Evolutionary conservation across 1,140 invertebrate genomes (phyloP).

Genomic region (Andricus grossulariae): DNA sequence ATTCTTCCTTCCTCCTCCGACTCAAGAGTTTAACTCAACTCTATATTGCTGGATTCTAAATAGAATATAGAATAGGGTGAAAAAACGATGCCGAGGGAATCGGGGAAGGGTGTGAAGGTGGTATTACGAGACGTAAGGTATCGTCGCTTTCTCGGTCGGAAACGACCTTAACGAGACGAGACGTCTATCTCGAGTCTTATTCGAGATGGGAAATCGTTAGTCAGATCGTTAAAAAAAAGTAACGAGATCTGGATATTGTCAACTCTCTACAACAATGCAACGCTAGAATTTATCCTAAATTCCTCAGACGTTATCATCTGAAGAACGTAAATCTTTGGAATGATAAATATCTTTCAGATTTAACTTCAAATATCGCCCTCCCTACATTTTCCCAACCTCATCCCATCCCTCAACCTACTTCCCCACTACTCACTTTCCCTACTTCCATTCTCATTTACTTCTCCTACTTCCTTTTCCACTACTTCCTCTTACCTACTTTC

Average conservation of each 20-base stretch:
- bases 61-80: conserved; percentile 19
- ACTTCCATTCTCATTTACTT: too few relatives aligned
- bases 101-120: conserved; percentile 18
- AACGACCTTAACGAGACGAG: conserved; percentile 28
- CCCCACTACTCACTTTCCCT: too few relatives aligned
- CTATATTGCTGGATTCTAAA: not conserved
- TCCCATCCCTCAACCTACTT: too few relatives aligned
- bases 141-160: conserved; percentile 29
- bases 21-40: not conserved
- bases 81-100: conserved; percentile 10
- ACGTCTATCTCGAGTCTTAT: conserved; percentile 27
- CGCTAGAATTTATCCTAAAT: not conserved
- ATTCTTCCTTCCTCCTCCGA: conserved; percentile 34
- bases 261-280: not conserved
- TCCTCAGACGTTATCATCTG: too few relatives aligned
- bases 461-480: too few relatives aligned
- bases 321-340: too few relatives aligned
- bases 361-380: too few relatives aligned
- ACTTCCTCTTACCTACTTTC: too few relatives aligned
- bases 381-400: too few relatives aligned
- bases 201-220: conserved; percentile 20
- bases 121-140: conserved; percentile 30
- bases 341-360: too few relatives aligned
- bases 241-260: conserved; percentile 7
- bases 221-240: conserved; percentile 27